phyloP scores from a whole-genome alignment of 1,140 invertebrate species.

The Phenacoccus solenopsis region DNA sequence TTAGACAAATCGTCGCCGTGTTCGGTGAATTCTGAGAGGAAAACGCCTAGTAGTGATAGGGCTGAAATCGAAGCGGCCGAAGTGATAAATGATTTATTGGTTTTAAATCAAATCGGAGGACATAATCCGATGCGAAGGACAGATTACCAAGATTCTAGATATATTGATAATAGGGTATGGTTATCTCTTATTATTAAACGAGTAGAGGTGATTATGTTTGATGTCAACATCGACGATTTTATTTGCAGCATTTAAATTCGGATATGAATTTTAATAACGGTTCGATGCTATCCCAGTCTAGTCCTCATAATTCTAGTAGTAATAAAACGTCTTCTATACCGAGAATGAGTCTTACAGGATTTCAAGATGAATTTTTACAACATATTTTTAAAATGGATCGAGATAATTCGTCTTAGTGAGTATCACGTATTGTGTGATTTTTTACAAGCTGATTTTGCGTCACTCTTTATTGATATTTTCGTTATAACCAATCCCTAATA shows the following conservation, averaged over 20 bases:
- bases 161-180: background rate
- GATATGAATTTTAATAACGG: background rate
- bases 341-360: background rate
- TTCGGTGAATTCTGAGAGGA: too few relatives aligned
- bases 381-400: constrained; percentile 21
- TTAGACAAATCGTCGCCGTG: background rate
- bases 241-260: background rate
- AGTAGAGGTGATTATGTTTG: background rate
- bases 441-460: too few relatives aligned
- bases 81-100: constrained; percentile 27
- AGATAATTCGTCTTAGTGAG: constrained; percentile 5
- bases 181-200: background rate
- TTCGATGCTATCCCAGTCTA: constrained; percentile 4
- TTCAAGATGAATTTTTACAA: constrained; percentile 19
- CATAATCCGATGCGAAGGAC: background rate
- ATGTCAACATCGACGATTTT: background rate
- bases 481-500: too few relatives aligned
- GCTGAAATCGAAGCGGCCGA: constrained; percentile 23
- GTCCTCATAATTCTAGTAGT: background rate
- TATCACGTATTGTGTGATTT: background rate
- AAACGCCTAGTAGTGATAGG: background rate
- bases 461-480: too few relatives aligned
- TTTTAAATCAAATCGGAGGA: constrained; percentile 27
- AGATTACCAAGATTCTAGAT: background rate
- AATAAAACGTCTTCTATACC: constrained; percentile 3